A percentile compares a stretch with the other conserved stretches of the same genome.
Evolutionary conservation across 2,888 invertebrate species (phyloP).

Genomic region (Anthophora plumipes): DNA sequence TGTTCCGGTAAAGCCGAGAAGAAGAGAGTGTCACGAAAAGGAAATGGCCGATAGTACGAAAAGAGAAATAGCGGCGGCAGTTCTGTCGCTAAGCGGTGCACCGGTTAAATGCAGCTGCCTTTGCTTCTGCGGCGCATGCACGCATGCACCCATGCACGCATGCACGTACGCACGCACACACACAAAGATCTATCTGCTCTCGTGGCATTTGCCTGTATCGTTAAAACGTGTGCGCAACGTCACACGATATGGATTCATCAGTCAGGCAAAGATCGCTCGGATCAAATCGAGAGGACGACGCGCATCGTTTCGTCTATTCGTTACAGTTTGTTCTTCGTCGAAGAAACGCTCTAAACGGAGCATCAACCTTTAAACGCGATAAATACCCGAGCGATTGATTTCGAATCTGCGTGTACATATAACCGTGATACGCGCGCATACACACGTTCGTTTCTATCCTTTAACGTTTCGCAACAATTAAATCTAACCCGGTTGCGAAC

Average conservation of each 20-base stretch:
- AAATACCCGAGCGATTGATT: too few relatives aligned
- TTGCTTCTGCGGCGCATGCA: background rate
- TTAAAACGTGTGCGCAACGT: background rate
- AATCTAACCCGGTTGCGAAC: too few relatives aligned
- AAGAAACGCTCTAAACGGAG: too few relatives aligned
- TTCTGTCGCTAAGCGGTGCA: background rate
- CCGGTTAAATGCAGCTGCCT: slow-evolving; percentile 16
- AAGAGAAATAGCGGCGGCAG: background rate
- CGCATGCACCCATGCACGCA: too few relatives aligned
- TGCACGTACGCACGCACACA: too few relatives aligned
- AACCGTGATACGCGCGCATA: too few relatives aligned
- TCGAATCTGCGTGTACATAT: too few relatives aligned
- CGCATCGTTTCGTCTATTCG: background rate
- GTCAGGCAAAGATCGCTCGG: slow-evolving; percentile 24
- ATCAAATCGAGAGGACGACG: background rate
- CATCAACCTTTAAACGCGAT: too few relatives aligned
- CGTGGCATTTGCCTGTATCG: slow-evolving; percentile 5
- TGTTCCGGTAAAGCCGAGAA: too few relatives aligned
- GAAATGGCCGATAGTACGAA: background rate
- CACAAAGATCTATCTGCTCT: background rate
- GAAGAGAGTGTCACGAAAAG: background rate
- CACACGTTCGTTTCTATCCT: too few relatives aligned
- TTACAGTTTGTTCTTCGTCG: background rate
- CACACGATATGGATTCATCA: slow-evolving; percentile 6
- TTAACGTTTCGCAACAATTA: too few relatives aligned